Evolutionary conservation across 2,113 vertebrate species (phyloP).

Genomic region (Pithys albifrons): DNA sequence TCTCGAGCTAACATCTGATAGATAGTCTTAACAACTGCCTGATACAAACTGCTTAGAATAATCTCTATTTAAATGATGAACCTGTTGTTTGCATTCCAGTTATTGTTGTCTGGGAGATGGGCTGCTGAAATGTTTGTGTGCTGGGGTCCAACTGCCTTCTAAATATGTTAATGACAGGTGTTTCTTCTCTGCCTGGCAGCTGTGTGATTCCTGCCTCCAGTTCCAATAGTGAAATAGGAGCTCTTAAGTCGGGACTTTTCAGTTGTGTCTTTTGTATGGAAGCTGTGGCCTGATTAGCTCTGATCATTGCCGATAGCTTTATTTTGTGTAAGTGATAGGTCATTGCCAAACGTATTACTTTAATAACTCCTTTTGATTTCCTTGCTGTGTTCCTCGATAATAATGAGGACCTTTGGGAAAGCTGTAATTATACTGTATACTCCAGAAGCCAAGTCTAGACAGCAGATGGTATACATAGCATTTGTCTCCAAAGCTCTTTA

Average conservation of each 20-base stretch:
- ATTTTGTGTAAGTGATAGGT: not conserved
- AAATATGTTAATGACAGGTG: not conserved
- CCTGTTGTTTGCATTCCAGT: not conserved
- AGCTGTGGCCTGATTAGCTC: not conserved
- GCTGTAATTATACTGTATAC: not conserved
- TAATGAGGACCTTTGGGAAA: constrained; percentile 38
- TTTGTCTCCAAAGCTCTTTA: constrained; percentile 29
- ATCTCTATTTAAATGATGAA: not conserved
- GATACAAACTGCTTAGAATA: not conserved
- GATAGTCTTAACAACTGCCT: not conserved
- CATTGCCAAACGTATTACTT: not conserved
- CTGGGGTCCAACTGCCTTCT: not conserved
- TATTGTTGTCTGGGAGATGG: constrained; percentile 13
- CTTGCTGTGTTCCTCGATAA: constrained; percentile 29
- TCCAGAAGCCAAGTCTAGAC: constrained; percentile 54
- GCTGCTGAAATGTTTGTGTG: not conserved
- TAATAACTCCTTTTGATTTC: constrained; percentile 10
- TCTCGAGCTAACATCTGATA: not conserved
- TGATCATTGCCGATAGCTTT: not conserved
- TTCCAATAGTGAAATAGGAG: not conserved
- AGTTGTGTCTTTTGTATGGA: not conserved
- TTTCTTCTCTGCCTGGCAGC: not conserved
- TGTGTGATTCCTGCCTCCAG: not conserved
- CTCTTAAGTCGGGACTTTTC: not conserved
- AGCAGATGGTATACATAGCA: constrained; percentile 28